Conservation (phyloP, 1,140 invertebrate species). For the Trichonephila clavata region DNA sequence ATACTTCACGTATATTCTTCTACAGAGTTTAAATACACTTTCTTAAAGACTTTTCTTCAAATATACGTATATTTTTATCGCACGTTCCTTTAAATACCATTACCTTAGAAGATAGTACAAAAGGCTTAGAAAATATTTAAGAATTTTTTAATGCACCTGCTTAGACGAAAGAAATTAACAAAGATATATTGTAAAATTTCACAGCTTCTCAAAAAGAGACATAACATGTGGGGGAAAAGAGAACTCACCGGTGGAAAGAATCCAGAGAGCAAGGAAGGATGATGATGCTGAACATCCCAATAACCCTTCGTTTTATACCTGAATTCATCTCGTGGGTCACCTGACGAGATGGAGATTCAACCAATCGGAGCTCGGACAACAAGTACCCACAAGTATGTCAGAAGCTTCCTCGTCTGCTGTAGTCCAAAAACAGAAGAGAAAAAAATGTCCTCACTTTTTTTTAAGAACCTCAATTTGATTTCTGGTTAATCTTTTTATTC, state of each 20-base stretch:
- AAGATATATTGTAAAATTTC: background rate
- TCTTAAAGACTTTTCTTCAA: too few relatives aligned
- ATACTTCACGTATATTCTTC: too few relatives aligned
- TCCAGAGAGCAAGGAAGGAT: background rate
- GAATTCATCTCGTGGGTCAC: background rate
- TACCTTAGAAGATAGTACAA: too few relatives aligned
- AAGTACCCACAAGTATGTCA: conserved; percentile 3
- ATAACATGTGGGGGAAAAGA: background rate
- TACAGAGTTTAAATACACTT: too few relatives aligned
- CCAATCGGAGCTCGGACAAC: background rate
- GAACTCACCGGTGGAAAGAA: background rate
- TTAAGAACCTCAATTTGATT: background rate
- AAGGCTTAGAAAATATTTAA: too few relatives aligned
- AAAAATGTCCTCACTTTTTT: background rate
- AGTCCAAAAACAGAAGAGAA: background rate
- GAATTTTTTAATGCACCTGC: too few relatives aligned
- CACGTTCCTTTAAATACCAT: too few relatives aligned
- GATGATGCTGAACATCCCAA: background rate
- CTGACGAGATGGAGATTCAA: background rate
- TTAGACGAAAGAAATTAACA: too few relatives aligned
- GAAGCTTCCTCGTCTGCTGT: background rate
- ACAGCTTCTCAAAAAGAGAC: background rate
- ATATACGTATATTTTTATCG: too few relatives aligned
- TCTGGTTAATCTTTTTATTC: background rate
- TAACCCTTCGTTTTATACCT: background rate